Evolutionary conservation across 1,140 invertebrate genomes (phyloP).

Genomic region (Drosophila pallidifrons): DNA sequence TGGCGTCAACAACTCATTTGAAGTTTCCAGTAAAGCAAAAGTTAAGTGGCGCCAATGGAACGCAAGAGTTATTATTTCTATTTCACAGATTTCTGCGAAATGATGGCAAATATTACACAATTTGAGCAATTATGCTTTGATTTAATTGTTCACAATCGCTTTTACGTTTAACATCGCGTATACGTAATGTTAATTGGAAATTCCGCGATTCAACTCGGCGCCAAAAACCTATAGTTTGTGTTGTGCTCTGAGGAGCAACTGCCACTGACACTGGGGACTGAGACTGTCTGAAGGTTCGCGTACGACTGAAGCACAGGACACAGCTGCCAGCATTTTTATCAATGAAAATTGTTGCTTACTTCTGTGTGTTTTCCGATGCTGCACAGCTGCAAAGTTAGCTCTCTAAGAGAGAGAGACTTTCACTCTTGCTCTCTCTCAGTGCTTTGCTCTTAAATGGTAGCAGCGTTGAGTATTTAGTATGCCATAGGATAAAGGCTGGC

Average conservation of each 20-base stretch:
- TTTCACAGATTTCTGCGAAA: conserved; percentile 13
- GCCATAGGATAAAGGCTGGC: neutral
- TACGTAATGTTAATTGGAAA: conserved; percentile 52
- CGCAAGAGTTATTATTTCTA: neutral
- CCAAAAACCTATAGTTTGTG: conserved; percentile 13
- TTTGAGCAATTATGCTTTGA: conserved; percentile 14
- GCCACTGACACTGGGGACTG: neutral
- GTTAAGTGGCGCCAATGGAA: conserved; percentile 38
- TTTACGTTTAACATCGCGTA: conserved; percentile 19
- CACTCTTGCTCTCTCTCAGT: neutral
- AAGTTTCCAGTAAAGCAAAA: conserved; percentile 46
- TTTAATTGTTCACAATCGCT: neutral
- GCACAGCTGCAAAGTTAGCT: conserved; percentile 21
- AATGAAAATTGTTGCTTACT: conserved; percentile 75
- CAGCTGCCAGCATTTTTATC: conserved; percentile 73
- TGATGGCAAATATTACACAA: neutral
- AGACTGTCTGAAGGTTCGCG: conserved; percentile 63
- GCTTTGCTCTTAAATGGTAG: conserved; percentile 7
- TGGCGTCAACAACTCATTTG: conserved; percentile 7
- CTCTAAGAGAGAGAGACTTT: neutral
- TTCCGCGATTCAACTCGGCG: conserved; percentile 8
- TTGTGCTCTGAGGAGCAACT: neutral
- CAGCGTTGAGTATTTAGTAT: neutral
- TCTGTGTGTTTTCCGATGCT: conserved; percentile 12
- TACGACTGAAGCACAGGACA: conserved; percentile 67